phyloP scores from a whole-genome alignment of 2,888 invertebrate genomes.

The Parapristionchus giblindavisi region DNA sequence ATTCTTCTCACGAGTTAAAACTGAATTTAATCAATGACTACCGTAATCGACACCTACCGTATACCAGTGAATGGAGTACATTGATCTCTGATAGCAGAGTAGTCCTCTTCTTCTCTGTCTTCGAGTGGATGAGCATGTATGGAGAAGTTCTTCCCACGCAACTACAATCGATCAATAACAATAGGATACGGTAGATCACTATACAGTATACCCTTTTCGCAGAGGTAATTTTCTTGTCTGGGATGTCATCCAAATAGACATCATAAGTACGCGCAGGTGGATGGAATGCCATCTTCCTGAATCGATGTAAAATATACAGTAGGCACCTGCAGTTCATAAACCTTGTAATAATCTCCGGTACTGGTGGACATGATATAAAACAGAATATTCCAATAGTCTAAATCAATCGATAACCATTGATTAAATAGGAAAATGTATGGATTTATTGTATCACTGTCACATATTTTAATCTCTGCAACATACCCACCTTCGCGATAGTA shows the following conservation, averaged over 20 bases:
- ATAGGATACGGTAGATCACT: slow-evolving; percentile 2
- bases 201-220: slow-evolving; percentile 26
- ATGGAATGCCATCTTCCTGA: slow-evolving; percentile 42
- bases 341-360: slow-evolving; percentile 33
- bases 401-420: neutral
- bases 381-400: slow-evolving; percentile 22
- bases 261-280: slow-evolving; percentile 40
- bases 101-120: neutral
- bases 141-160: slow-evolving; percentile 5
- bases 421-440: too few species aligned
- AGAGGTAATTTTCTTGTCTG: slow-evolving; percentile 6
- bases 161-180: neutral
- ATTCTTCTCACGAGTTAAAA: slow-evolving; percentile 34
- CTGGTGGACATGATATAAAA: slow-evolving; percentile 27
- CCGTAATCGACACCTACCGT: slow-evolving; percentile 7
- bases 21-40: neutral
- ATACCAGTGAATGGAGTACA: slow-evolving; percentile 33
- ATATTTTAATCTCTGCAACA: neutral
- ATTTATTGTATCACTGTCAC: neutral
- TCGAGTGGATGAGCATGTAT: slow-evolving; percentile 2
- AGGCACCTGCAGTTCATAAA: neutral
- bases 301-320: neutral
- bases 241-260: slow-evolving; percentile 35
- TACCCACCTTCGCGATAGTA: too few species aligned
- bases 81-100: neutral